Evolutionary conservation across 2,113 vertebrate genomes (phyloP), one percentile per base, ranked within the genome.

Genomic region (Eubucco bourcierii): DNA sequence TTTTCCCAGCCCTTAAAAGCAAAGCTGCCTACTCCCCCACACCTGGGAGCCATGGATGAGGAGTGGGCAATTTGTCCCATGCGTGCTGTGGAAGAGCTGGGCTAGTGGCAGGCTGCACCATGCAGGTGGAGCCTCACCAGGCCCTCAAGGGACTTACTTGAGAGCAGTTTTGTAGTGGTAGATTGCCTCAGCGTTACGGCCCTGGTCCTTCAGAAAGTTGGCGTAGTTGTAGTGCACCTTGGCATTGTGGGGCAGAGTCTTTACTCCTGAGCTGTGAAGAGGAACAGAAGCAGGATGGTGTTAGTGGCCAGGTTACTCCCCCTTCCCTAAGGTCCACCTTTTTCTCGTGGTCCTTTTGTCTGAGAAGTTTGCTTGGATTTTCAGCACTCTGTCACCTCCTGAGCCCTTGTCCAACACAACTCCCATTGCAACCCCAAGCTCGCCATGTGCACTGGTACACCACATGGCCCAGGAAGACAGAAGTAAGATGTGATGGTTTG

Each of bases 221-320:
- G 99, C 99, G 1, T 99, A 99, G 98, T 99, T 99, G 98, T 99
- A 99, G 95, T 99, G 99, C 64, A 99, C 99, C 98, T 99, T 99
- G 96, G 99, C 99, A 2, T 99, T 99, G 96, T 99, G 99, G 84
- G 99, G 99, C 92, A 99, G 96, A 67, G 99, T 99, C 97, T 98
- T 98, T 95, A 99, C 99, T 68, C 99, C 99, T 88, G 99, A 99
- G 96, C 99, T 99, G 95, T 28, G 12, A 60, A 88, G 63, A 68
- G 53, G 63, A 89, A 90, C 20, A 76, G 87, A 95, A 87, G 53
- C 66, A 44, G 39, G 80, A 87, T 2, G 4, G 15, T 0, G 4
- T 93, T 39, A 91, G 78, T 5, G 7, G 41, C 34, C 55, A 44
- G 31, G 16, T 78, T 34, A 76, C 6, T 18, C 10, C 29, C 39